Evolutionary conservation across 2,888 invertebrate species (phyloP).

Genomic region (Chrysina gloriosa): DNA sequence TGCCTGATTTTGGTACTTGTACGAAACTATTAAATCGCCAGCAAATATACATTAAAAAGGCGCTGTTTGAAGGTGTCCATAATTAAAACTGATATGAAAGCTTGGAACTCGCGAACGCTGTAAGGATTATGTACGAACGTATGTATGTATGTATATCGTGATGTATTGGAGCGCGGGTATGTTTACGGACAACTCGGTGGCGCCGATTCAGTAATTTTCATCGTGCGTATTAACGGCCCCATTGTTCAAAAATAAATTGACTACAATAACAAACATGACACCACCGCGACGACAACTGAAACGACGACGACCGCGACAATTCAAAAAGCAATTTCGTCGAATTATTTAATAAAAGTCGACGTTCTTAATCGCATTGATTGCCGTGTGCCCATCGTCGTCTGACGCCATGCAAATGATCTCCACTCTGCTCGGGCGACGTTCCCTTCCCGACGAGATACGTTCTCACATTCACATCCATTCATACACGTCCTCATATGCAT

Average conservation of each 20-base stretch:
- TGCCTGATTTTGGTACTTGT: no score
- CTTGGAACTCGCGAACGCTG: no score
- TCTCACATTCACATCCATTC: not conserved
- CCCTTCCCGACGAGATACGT: not conserved
- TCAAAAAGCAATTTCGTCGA: conserved; percentile 35
- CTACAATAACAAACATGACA: conserved; percentile 40
- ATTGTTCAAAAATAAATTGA: conserved; percentile 45
- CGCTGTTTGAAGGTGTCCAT: no score
- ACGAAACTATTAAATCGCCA: no score
- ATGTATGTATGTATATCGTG: no score
- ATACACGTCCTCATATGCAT: not conserved
- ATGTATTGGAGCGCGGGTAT: no score
- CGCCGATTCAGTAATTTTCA: conserved; percentile 43
- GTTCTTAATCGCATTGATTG: conserved; percentile 37
- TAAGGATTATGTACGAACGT: no score
- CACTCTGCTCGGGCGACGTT: not conserved
- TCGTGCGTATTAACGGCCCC: conserved; percentile 38
- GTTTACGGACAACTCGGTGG: conserved; percentile 43
- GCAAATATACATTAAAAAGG: no score
- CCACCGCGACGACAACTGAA: conserved; percentile 4
- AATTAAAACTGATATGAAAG: no score
- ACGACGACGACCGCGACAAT: not conserved
- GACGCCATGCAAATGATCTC: conserved; percentile 40
- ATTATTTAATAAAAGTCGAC: conserved; percentile 34
- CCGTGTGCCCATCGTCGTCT: conserved; percentile 29